Conservation (phyloP, 2,797 vertebrate genomes). For the Pristis pectinata region DNA sequence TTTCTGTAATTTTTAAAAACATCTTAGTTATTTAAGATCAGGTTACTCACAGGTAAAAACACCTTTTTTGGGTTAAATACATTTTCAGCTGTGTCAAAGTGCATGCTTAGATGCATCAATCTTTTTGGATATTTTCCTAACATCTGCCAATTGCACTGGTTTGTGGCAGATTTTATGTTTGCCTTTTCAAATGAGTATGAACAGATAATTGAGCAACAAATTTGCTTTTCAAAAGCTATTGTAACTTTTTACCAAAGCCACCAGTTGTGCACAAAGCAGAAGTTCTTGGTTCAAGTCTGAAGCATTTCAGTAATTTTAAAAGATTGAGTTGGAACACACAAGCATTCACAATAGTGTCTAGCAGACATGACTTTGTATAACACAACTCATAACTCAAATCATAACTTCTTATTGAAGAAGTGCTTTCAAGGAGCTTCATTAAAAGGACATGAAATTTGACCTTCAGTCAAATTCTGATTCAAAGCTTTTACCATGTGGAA, state of each 20-base stretch:
- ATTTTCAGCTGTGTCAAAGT: too few species aligned
- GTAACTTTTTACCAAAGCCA: neutral
- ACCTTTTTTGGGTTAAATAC: too few species aligned
- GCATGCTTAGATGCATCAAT: too few species aligned
- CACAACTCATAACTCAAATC: neutral
- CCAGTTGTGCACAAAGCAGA: neutral
- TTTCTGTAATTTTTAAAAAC: too few species aligned
- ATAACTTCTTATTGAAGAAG: neutral
- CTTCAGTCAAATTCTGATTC: too few species aligned
- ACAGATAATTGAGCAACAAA: neutral
- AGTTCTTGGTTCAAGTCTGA: neutral
- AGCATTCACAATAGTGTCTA: neutral
- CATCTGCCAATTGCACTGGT: neutral
- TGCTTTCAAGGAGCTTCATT: neutral
- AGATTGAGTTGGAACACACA: too few species aligned
- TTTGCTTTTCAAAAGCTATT: neutral
- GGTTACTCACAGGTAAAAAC: too few species aligned
- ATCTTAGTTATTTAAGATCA: too few species aligned
- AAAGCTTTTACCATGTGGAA: too few species aligned
- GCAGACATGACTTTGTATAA: neutral
- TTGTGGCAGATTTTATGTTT: neutral
- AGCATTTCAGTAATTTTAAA: neutral
- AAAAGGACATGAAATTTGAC: neutral
- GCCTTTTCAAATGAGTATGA: neutral
- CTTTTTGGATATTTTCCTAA: neutral